phyloP scores from a whole-genome alignment of 2,113 vertebrate species.

The Pyxicephalus adspersus region DNA sequence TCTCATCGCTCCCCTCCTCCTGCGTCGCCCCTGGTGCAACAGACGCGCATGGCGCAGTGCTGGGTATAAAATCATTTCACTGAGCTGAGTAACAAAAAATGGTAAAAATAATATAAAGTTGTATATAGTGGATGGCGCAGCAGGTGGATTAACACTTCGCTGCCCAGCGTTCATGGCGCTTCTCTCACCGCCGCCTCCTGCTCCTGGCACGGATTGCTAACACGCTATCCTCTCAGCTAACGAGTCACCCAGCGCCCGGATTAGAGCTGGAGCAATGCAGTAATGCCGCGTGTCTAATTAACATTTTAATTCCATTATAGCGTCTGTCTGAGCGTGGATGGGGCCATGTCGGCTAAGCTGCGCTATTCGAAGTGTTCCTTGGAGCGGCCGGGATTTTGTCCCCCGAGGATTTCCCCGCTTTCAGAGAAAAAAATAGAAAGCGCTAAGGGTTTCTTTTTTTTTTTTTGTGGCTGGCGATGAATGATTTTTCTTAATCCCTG shows the following conservation, averaged over 20 bases:
- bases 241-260: neutral
- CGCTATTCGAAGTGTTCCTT: neutral
- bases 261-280: no score
- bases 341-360: neutral
- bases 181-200: neutral
- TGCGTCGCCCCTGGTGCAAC: no score
- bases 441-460: neutral
- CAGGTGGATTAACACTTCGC: neutral
- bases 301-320: neutral
- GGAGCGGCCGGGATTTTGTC: neutral
- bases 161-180: neutral
- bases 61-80: neutral
- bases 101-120: neutral
- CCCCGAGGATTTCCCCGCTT: neutral
- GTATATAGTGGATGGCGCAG: neutral
- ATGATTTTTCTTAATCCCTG: slow-evolving; percentile 28
- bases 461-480: slow-evolving; percentile 4
- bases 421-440: neutral
- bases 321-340: neutral
- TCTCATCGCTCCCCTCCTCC: no score
- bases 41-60: neutral
- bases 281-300: neutral
- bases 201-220: no score
- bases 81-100: neutral
- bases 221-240: no score